Evolutionary conservation across 2,888 invertebrate genomes (phyloP).

Genomic region (Cerastis leucographa): DNA sequence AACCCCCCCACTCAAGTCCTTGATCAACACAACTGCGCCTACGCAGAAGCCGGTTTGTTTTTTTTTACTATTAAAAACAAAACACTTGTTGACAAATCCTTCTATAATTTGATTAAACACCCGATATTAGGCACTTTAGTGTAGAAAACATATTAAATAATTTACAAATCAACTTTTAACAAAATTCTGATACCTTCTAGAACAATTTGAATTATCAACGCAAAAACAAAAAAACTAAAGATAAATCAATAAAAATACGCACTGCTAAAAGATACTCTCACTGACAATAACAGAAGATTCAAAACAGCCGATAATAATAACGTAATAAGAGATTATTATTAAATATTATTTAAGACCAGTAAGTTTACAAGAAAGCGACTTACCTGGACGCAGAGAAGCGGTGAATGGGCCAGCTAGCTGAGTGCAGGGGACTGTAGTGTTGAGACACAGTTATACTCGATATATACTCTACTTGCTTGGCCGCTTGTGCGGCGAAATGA

Average conservation of each 20-base stretch:
- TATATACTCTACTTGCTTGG: conserved; percentile 47
- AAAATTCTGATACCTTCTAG: conserved; percentile 5
- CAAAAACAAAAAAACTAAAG: conserved; percentile 8
- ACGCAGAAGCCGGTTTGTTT: conserved; percentile 33
- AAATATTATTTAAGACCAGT: conserved; percentile 5
- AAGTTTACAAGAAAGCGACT: conserved; percentile 51
- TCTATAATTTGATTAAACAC: background rate
- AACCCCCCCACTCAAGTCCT: conserved; percentile 15
- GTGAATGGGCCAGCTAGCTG: conserved; percentile 56
- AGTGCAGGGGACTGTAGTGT: conserved; percentile 37
- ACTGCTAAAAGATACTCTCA: background rate
- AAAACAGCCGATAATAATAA: conserved; percentile 1
- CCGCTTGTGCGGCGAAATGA: background rate
- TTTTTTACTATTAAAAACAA: conserved; percentile 15
- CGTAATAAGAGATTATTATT: conserved; percentile 9
- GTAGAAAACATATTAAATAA: conserved; percentile 1
- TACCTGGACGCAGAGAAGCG: conserved; percentile 46
- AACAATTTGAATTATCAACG: conserved; percentile 1
- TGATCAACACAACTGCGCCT: conserved; percentile 13
- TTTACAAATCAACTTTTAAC: background rate
- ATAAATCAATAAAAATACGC: conserved; percentile 10
- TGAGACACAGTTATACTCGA: conserved; percentile 45
- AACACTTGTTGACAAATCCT: background rate
- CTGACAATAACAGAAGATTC: background rate
- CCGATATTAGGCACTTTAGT: background rate